phyloP scores from a whole-genome alignment of 2,797 vertebrate species.

The Silurus aristotelis region DNA sequence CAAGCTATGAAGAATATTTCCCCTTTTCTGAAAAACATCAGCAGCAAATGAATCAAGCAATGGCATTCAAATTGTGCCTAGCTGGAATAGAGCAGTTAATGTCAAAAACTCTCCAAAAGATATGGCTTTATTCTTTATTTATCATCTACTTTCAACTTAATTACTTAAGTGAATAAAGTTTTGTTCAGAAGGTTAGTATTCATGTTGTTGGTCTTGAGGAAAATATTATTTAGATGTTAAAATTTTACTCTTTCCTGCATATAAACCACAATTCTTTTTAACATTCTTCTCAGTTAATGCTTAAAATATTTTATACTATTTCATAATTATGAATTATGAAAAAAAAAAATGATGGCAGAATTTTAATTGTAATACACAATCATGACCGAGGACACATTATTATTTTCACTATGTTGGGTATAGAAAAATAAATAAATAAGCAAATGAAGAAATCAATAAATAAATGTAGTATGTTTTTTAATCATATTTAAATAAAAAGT shows the following conservation, averaged over 20 bases:
- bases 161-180: not conserved
- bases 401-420: no score
- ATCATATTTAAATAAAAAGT: no score
- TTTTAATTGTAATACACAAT: not conserved
- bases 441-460: no score
- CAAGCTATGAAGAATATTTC: not conserved
- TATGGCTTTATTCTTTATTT: not conserved
- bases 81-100: not conserved
- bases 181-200: not conserved
- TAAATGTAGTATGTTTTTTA: no score
- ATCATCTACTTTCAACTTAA: not conserved
- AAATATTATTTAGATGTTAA: not conserved
- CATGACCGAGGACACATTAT: not conserved
- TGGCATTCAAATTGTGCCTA: not conserved
- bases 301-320: not conserved
- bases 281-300: not conserved
- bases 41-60: not conserved
- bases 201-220: not conserved
- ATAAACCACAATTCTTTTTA: not conserved
- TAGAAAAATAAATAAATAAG: no score
- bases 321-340: no score
- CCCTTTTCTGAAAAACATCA: not conserved
- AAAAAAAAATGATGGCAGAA: no score
- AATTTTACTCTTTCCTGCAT: no score
- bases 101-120: not conserved